phyloP scores from a whole-genome alignment of 2,113 vertebrate genomes.

The Cepphus grylle region DNA sequence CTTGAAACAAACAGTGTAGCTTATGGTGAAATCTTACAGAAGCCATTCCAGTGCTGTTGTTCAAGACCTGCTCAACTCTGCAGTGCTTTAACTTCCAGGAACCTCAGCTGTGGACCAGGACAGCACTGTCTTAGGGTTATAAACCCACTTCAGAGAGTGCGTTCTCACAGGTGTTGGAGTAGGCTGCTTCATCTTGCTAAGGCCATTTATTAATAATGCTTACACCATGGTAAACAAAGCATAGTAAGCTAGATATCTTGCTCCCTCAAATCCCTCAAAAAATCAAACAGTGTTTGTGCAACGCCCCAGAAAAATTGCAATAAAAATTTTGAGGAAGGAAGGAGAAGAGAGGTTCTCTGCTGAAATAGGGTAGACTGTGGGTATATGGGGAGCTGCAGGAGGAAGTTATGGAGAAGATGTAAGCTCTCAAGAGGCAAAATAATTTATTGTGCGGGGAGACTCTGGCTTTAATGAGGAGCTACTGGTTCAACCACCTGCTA shows the following conservation, averaged over 20 bases:
- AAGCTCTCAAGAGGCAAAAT: not conserved
- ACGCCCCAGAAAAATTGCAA: not conserved
- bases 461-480: not conserved
- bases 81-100: not conserved
- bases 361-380: not conserved
- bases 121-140: not conserved
- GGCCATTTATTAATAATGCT: not conserved
- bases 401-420: not conserved
- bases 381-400: not conserved
- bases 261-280: not conserved
- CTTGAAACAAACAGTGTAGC: not conserved
- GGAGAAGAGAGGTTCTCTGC: not conserved
- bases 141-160: not conserved
- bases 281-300: not conserved
- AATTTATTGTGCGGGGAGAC: not conserved
- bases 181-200: not conserved
- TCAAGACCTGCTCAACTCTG: not conserved
- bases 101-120: not conserved
- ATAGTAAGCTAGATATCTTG: accelerated
- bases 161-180: not conserved
- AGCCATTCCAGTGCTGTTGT: not conserved
- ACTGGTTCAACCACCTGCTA: not conserved
- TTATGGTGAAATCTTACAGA: not conserved
- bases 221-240: not conserved
- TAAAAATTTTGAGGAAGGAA: not conserved